Percentiles rank a stretch among this genome's conserved stretches.
Evolutionary conservation across 2,888 invertebrate genomes (phyloP).

Genomic region (Heliconius ethilla): DNA sequence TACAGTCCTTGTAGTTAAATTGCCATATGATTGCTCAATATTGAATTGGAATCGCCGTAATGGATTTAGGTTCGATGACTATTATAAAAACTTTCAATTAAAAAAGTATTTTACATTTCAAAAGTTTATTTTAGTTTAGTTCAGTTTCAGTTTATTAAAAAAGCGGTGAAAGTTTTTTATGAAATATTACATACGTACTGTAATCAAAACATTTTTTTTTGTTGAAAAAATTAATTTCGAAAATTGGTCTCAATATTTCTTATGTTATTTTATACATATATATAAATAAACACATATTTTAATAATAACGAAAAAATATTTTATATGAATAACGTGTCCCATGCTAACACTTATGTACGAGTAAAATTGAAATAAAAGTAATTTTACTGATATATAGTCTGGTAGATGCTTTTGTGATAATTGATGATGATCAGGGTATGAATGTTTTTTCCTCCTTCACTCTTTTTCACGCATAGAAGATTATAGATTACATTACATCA

Average conservation of each 20-base stretch:
- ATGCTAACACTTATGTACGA: not conserved
- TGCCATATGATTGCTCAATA: not conserved
- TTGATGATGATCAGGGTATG: too few relatives aligned
- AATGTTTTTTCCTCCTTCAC: too few relatives aligned
- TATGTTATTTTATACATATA: not conserved
- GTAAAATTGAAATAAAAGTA: not conserved
- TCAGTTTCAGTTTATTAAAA: not conserved
- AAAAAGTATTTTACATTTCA: not conserved
- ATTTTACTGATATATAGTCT: not conserved
- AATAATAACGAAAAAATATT: not conserved
- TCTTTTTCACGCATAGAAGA: too few relatives aligned
- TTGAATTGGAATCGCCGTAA: not conserved
- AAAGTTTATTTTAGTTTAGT: not conserved
- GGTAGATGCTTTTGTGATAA: not conserved
- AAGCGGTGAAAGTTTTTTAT: not conserved
- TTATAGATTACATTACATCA: too few relatives aligned
- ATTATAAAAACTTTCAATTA: not conserved
- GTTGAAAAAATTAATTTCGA: not conserved
- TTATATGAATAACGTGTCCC: not conserved
- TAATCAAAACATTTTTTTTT: not conserved
- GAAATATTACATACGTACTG: not conserved
- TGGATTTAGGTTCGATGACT: not conserved
- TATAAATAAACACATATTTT: not conserved
- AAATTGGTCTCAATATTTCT: not conserved
- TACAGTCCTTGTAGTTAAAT: conserved; percentile 1